A percentile compares a stretch with the other conserved stretches of the same genome.
Evolutionary conservation across 2,888 invertebrate genomes (phyloP).

Genomic region (Idaea dimidiata): DNA sequence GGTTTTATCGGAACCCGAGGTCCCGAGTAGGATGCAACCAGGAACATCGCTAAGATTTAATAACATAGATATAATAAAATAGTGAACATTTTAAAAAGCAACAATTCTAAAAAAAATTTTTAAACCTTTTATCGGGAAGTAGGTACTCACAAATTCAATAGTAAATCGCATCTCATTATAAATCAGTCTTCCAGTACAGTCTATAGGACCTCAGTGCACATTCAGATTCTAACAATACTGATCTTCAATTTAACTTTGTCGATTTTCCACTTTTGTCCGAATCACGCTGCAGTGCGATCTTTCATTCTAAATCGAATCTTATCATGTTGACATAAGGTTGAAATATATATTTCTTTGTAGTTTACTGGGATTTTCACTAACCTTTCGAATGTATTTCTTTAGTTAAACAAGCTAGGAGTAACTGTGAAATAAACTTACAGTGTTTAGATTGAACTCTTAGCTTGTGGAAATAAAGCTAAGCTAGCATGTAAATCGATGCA

Average conservation of each 20-base stretch:
- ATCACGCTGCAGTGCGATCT: constrained; percentile 17
- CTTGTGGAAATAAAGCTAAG: too few species aligned
- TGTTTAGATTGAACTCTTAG: not conserved
- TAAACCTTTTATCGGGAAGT: not conserved
- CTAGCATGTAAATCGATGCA: too few species aligned
- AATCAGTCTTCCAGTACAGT: not conserved
- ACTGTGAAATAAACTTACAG: not conserved
- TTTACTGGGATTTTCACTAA: constrained; percentile 30
- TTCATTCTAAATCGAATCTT: constrained; percentile 10
- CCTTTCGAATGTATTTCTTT: constrained; percentile 55
- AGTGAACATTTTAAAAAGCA: constrained; percentile 2
- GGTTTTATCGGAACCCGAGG: too few species aligned
- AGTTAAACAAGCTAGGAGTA: constrained; percentile 23
- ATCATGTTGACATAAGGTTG: constrained; percentile 6
- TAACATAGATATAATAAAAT: constrained; percentile 11
- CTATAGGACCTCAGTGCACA: constrained; percentile 28
- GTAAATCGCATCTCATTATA: constrained; percentile 1
- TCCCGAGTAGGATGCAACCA: too few species aligned
- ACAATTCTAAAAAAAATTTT: not conserved
- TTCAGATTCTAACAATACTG: constrained; percentile 47
- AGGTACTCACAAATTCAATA: not conserved
- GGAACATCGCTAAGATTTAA: too few species aligned
- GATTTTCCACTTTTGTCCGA: constrained; percentile 40
- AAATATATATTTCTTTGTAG: constrained; percentile 2
- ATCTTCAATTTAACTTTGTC: constrained; percentile 66